Base-by-base conservation (phyloP, 2,888 invertebrate genomes). In the Dicycla oo region DNA sequence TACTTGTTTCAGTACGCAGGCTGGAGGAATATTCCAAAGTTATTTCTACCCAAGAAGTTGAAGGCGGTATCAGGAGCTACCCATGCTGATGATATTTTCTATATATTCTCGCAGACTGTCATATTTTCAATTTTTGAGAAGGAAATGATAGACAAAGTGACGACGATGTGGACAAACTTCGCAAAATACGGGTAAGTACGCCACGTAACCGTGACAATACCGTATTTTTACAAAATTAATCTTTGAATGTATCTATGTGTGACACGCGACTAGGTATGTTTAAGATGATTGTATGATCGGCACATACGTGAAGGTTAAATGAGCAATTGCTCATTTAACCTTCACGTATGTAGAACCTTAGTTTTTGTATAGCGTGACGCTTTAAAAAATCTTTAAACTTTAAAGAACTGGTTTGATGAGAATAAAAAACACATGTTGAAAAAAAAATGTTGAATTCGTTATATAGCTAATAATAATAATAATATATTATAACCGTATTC, bases 91-190 rank as follows among this genome's bases (percentile, higher is more conserved):
- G 94, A 94, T 0, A 38, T 94, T 8, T 93, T 94, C 56, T 95
- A 95, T 72, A 69, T 95, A 40, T 95, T 95, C 75, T 91, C 91
- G 18, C 92, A 93, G 51, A 64, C 78, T 3, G 0, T 89, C 0
- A 3, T 89, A 0, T 87, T 90, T 0, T 76, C 85, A 0, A 72
- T 92, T 11, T 91, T 92, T 51, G 94, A 94, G 69, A 78, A 71
- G 7, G 77, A 88, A 47, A 94, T 94, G 90, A 92, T 94, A 30
- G 86, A 93, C 0, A 89, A 78, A 61, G 85, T 94, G 83, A 89
- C 93, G 0, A 91, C 92, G 0, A 66, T 94, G 85, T 94, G 94
- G 94, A 94, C 94, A 0, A 94, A 94, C 74, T 95, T 95, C 75
- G 94, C 94, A 0, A 94, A 95, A 85, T 92, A 89, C 80, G 92